phyloP scores from a whole-genome alignment of 2,113 vertebrate species.

The Sardina pilchardus region DNA sequence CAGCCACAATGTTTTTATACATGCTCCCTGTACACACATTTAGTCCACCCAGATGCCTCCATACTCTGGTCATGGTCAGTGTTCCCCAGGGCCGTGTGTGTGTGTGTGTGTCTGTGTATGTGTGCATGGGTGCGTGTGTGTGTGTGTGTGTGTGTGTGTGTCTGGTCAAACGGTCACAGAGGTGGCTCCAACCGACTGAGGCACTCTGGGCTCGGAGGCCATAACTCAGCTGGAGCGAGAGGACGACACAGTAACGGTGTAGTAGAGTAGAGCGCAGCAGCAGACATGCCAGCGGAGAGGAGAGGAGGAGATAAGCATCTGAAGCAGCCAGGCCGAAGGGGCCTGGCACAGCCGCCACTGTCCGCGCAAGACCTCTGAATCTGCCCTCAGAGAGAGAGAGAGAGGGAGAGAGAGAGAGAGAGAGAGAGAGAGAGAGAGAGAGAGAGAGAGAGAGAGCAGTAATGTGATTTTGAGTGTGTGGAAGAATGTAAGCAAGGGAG shows the following conservation, averaged over 20 bases:
- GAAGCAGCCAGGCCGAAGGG: constrained; percentile 4
- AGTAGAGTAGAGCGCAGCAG: background rate
- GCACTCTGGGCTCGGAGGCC: background rate
- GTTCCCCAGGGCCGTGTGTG: background rate
- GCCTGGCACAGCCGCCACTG: constrained; percentile 6
- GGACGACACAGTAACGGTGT: background rate
- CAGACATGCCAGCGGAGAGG: background rate
- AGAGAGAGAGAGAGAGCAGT: background rate
- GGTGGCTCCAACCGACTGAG: background rate
- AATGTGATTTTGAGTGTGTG: constrained; percentile 20
- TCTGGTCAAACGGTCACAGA: background rate
- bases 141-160: background rate
- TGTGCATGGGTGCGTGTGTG: background rate
- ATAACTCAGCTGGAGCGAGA: background rate
- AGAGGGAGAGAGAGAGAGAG: background rate
- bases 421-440: background rate
- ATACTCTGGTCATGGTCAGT: background rate
- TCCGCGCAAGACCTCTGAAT: background rate
- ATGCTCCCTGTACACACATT: background rate
- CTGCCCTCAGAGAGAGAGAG: background rate
- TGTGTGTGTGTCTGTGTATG: constrained; percentile 4
- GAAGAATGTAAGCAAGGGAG: constrained; percentile 13
- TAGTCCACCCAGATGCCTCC: constrained; percentile 3
- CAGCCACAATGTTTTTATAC: background rate
- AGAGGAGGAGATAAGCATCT: constrained; percentile 19